Conservation (phyloP, 2,888 invertebrate genomes). For the Agonopterix arenella region DNA sequence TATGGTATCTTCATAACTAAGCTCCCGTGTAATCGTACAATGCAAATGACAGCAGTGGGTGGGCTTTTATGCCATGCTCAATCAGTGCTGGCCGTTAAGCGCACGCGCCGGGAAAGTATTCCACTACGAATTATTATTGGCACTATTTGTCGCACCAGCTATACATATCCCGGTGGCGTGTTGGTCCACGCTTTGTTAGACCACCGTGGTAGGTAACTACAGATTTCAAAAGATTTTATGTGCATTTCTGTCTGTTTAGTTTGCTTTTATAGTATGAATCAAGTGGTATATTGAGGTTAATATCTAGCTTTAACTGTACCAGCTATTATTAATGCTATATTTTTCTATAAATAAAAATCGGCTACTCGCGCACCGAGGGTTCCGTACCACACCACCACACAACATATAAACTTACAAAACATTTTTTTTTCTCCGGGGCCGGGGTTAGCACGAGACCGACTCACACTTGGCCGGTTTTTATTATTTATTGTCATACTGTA, state of each 20-base stretch:
- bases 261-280: background rate
- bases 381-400: too few species aligned
- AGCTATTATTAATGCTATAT: too few species aligned
- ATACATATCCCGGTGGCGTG: slow-evolving; percentile 30
- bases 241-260: background rate
- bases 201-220: slow-evolving; percentile 17
- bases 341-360: too few species aligned
- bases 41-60: slow-evolving; percentile 58
- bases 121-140: slow-evolving; percentile 52
- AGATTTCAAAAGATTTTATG: slow-evolving; percentile 9
- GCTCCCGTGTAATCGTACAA: slow-evolving; percentile 22
- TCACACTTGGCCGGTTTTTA: too few species aligned
- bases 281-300: too few species aligned
- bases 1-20: background rate
- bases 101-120: slow-evolving; percentile 48
- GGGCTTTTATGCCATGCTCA: slow-evolving; percentile 58
- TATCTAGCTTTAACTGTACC: too few species aligned
- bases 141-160: slow-evolving; percentile 43
- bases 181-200: slow-evolving; percentile 14
- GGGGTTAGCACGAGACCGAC: too few species aligned
- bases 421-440: too few species aligned
- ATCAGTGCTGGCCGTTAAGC: slow-evolving; percentile 58
- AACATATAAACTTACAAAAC: too few species aligned
- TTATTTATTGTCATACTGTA: too few species aligned
- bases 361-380: too few species aligned